A percentile compares a stretch with the other conserved stretches of the same genome.
Evolutionary conservation across 1,140 invertebrate genomes (phyloP).

Genomic region (Atopsyche davidsoni): DNA sequence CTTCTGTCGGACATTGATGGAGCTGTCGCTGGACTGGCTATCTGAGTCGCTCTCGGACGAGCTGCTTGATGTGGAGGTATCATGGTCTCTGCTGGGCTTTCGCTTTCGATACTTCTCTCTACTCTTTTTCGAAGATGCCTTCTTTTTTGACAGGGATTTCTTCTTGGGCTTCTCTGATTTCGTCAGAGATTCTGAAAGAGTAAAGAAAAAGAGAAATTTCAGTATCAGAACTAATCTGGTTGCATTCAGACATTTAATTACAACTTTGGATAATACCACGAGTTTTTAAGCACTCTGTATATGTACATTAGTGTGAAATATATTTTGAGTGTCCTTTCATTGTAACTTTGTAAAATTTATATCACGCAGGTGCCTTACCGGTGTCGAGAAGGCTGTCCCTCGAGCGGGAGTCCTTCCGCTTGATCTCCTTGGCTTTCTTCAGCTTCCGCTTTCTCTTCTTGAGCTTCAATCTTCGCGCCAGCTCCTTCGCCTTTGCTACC

Average conservation of each 20-base stretch:
- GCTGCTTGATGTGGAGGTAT: slow-evolving; percentile 1
- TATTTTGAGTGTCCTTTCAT: too few species aligned
- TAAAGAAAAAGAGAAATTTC: too few species aligned
- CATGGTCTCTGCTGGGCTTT: slow-evolving; percentile 1
- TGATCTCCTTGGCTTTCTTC: slow-evolving; percentile 2
- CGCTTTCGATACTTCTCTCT: background rate
- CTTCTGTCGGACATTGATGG: slow-evolving; percentile 5
- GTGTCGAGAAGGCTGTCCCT: too few species aligned
- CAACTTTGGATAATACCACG: background rate
- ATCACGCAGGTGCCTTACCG: too few species aligned
- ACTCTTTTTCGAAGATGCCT: slow-evolving; percentile 2
- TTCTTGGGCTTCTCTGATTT: slow-evolving; percentile 12
- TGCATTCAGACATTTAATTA: background rate
- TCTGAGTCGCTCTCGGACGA: slow-evolving; percentile 13
- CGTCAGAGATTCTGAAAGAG: slow-evolving; percentile 4
- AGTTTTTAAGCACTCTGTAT: too few species aligned
- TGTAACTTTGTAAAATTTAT: too few species aligned
- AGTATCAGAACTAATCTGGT: background rate
- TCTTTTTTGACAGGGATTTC: slow-evolving; percentile 8
- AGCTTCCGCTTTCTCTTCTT: slow-evolving; percentile 15
- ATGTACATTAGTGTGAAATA: too few species aligned
- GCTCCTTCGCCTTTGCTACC: slow-evolving; percentile 20
- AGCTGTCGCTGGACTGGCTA: slow-evolving; percentile 5
- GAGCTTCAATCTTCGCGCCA: slow-evolving; percentile 14
- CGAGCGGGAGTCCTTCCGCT: too few species aligned